Evolutionary conservation across 2,797 vertebrate genomes (phyloP), one percentile per base, ranked within the genome.

Genomic region (Atherinosoma microstoma): DNA sequence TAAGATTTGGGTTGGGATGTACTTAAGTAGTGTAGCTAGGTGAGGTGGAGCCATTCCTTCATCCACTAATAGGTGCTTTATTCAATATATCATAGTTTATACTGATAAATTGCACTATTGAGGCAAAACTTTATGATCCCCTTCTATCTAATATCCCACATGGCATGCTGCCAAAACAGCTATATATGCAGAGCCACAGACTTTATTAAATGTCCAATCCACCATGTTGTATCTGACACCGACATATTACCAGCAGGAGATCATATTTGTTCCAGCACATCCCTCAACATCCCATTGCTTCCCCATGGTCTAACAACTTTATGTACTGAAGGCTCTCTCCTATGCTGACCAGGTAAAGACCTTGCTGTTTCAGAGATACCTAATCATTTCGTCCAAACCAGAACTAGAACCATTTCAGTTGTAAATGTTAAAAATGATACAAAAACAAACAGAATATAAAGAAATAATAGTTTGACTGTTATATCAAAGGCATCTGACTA

Each of bases 211-310:
- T 29, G 54, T 59, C 56, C 6, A 53, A 9, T 40, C 29, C 38
- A 57, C 63, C 54, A 51, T 59, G 59, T 15, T 24, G 47, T 47
- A 72, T 72, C 51, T 71, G 27, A 47, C 29, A 27, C 59, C 32
- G 34, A 61, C 29, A 58, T n/a, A 15, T 61, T 18, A 49, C 5
- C 72, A 47, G 64, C 64, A 70, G 67, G 40, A 57, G 62, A 58
- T 70, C 47, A 22, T 32, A 60, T 38, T 70, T 74, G 53, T 22
- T 57, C 57, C 40, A 56, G 47, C 57, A 70, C 24, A 20, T 58
- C 36, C 36, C 35, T 32, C 11, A 57, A 54, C 57, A 61, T 67
- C 20, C 32, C 57, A 30, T 2, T 38, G 16, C 63, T 58, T 72
- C 65, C 49, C 29, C 24, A 16, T 62, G 29, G 34, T 29, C 7